phyloP scores from a whole-genome alignment of 2,797 vertebrate genomes.

The Anas georgica region DNA sequence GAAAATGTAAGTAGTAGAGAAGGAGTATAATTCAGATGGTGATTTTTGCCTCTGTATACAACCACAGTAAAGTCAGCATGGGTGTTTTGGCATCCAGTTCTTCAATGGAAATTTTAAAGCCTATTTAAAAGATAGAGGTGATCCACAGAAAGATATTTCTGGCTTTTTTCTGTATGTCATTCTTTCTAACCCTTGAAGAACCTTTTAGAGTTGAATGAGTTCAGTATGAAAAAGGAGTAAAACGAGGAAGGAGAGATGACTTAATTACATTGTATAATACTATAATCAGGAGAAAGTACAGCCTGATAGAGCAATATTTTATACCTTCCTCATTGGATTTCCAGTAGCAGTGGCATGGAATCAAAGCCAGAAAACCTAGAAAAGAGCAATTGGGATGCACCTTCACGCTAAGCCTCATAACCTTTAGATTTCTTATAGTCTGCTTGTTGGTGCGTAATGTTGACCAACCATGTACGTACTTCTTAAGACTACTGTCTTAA shows the following conservation, averaged over 20 bases:
- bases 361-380: neutral
- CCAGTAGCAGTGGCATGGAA: neutral
- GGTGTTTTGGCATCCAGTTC: neutral
- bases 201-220: neutral
- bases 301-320: neutral
- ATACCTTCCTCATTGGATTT: neutral
- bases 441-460: neutral
- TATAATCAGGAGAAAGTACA: neutral
- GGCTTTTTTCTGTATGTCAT: neutral
- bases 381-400: neutral
- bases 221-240: neutral
- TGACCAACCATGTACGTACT: fast-evolving
- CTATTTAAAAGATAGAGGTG: neutral
- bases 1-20: neutral
- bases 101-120: neutral
- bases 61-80: neutral
- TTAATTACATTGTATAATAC: neutral
- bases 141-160: neutral
- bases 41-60: neutral
- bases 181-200: neutral
- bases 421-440: neutral
- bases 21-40: fast-evolving
- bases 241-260: neutral
- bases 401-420: neutral
- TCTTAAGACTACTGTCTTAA: neutral